These are phyloP conservation scores for Myrmecobius fasciatus DNA, from an alignment of 2,113 vertebrate species.

Conservation along the genomic window DNA sequence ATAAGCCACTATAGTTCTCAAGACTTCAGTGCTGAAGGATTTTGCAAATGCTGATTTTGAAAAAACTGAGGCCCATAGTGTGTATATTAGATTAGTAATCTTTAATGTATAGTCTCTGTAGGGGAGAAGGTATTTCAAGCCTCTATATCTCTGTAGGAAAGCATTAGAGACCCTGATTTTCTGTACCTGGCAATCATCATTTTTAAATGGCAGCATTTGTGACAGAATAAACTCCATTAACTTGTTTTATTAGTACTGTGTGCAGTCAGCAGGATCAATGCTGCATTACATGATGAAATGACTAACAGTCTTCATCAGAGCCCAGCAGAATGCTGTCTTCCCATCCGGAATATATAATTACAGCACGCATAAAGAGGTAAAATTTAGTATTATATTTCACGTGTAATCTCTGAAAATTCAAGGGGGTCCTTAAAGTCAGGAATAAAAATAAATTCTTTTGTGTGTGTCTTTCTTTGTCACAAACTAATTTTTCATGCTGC, in stretches of 20 bases:
- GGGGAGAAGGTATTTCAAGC: constrained; percentile 76
- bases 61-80: constrained; percentile 32
- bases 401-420: constrained; percentile 69
- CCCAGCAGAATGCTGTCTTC: constrained; percentile 81
- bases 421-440: constrained; percentile 62
- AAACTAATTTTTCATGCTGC: constrained; percentile 66
- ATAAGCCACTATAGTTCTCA: constrained; percentile 41
- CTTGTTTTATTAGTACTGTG: constrained; percentile 86
- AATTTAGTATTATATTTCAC: constrained; percentile 69
- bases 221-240: constrained; percentile 89
- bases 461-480: background rate
- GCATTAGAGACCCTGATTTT: constrained; percentile 80
- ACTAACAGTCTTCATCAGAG: constrained; percentile 82
- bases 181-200: constrained; percentile 81
- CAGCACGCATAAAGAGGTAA: constrained; percentile 81
- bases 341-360: constrained; percentile 84
- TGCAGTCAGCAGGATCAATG: constrained; percentile 84
- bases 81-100: constrained; percentile 47
- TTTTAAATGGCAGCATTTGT: constrained; percentile 83
- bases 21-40: constrained; percentile 36
- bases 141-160: constrained; percentile 76
- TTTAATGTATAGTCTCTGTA: constrained; percentile 68
- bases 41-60: constrained; percentile 14
- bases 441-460: constrained; percentile 74
- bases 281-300: constrained; percentile 84